Conservation (phyloP, 2,113 vertebrate genomes). For the Himantopus leucocephalus region DNA sequence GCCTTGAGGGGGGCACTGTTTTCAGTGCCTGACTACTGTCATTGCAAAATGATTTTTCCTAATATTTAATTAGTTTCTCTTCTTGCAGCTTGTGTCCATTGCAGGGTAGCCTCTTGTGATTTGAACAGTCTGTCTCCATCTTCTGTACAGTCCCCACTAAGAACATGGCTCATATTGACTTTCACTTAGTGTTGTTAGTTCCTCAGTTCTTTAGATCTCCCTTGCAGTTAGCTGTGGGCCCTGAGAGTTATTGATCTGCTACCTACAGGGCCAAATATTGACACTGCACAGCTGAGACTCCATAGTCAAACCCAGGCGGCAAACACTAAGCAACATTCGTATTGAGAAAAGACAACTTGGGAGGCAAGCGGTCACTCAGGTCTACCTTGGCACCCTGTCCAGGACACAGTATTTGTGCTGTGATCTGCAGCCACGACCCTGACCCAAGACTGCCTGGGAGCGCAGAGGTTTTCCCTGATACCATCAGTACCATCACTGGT, state of each 20-base stretch:
- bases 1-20: not conserved
- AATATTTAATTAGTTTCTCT: not conserved
- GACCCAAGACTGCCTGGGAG: rapidly evolving
- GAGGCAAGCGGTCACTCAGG: not conserved
- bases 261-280: not conserved
- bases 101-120: not conserved
- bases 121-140: not conserved
- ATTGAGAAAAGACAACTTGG: not conserved
- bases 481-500: not conserved
- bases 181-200: not conserved
- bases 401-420: not conserved
- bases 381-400: not conserved
- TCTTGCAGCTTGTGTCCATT: not conserved
- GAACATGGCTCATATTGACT: not conserved
- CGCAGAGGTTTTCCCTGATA: not conserved
- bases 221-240: not conserved
- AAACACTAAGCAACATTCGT: not conserved
- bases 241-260: not conserved
- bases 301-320: rapidly evolving
- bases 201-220: not conserved
- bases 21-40: not conserved
- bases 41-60: not conserved
- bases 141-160: not conserved
- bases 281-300: not conserved
- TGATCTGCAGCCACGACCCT: not conserved